Base-by-base conservation (phyloP, 2,888 invertebrate genomes). In the Pheosia gnoma region DNA sequence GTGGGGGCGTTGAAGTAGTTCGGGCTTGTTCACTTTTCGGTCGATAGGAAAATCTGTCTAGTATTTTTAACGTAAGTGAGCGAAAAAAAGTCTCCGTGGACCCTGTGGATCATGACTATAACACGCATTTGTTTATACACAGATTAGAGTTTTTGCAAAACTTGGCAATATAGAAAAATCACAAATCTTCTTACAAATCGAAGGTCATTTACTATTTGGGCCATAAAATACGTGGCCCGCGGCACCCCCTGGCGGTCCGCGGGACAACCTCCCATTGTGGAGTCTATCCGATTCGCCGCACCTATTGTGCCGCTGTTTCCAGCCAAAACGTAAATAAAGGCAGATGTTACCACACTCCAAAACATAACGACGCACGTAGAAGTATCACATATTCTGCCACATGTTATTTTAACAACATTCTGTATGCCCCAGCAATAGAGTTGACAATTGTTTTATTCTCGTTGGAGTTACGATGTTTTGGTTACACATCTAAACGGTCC, bases 281-380 rank as follows among this genome's bases (percentile, higher is more conserved):
- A 81, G 80, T 78, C 74, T 71, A 87, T 83, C 82, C 86, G 88
- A 89, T 88, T 88, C 88, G 83, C 82, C 83, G 88, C 88, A 85
- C 86, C 90, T 83, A 89, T 92, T 92, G 91, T 91, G 84, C 85
- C 83, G 82, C 85, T 81, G 84, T 87, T 89, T 87, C 86, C 84
- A 91, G 89, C 89, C 90, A 86, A 90, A 92, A 92, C 91, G 91
- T 93, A 93, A 93, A 93, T 93, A 93, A 93, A 93, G 75, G 88
- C 93, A 93, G 93, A 93, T 93, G 93, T 93, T 91, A 87, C 93
- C 90, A 79, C 86, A 88, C 89, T 90, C 87, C 87, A 83, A 86
- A 89, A 85, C 81, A 80, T 82, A 78, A 75, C 72, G 66, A 74
- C 74, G 70, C 67, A 68, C 64, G 67, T 66, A 58, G 61, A 59